A percentile compares a stretch with the other conserved stretches of the same genome.
Conservation (phyloP, 2,797 vertebrate species). For the Artibeus jamaicensis region DNA sequence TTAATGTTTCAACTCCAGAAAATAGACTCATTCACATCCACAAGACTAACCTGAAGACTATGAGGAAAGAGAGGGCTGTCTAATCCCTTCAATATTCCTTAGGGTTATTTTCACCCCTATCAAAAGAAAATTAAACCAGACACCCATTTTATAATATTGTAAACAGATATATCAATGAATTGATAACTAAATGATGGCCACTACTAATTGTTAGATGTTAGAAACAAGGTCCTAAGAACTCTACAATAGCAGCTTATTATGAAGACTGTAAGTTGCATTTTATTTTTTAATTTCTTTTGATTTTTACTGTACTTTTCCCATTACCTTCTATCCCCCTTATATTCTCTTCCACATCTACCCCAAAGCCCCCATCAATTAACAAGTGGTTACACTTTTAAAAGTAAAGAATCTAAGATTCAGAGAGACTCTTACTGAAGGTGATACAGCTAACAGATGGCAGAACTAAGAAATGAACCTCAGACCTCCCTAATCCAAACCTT, state of each 20-base stretch:
- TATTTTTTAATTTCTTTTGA: too few species aligned
- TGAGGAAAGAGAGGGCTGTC: background rate
- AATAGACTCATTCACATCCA: background rate
- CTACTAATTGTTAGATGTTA: background rate
- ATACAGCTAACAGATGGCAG: background rate
- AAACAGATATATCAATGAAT: background rate
- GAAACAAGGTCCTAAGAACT: background rate
- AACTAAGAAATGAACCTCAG: background rate
- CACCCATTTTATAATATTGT: background rate
- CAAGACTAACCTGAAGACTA: background rate
- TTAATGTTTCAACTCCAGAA: background rate
- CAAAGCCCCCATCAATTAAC: too few species aligned
- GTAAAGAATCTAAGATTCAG: background rate
- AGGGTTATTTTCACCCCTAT: background rate
- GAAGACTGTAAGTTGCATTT: background rate
- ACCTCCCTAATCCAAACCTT: background rate
- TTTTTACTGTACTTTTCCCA: too few species aligned
- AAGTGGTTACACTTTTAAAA: background rate
- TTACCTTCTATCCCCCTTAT: too few species aligned
- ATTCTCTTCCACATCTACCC: too few species aligned
- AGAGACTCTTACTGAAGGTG: background rate
- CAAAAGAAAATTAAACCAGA: background rate
- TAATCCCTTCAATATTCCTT: background rate
- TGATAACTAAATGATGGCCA: background rate
- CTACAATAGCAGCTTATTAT: background rate